A percentile compares a stretch with the other conserved stretches of the same genome.
Evolutionary conservation across 2,113 vertebrate genomes (phyloP).

Genomic region (Telmatochromis sp.): DNA sequence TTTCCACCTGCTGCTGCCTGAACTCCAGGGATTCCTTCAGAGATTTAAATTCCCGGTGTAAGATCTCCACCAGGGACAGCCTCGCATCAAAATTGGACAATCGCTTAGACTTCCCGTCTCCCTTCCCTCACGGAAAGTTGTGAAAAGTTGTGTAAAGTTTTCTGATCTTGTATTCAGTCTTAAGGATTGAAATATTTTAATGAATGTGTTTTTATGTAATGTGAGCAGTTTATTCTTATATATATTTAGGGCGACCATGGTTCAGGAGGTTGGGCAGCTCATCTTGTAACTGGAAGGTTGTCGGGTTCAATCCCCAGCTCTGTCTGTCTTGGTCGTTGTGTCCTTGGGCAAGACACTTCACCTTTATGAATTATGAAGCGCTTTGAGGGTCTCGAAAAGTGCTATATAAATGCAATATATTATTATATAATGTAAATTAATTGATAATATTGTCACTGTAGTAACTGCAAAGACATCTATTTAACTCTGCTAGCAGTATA

Average conservation of each 20-base stretch:
- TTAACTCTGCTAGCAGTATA: no score
- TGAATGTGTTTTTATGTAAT: not conserved
- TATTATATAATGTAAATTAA: not conserved
- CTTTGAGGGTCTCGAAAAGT: not conserved
- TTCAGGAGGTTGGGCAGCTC: not conserved
- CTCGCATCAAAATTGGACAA: no score
- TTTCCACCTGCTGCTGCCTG: no score
- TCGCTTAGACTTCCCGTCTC: not conserved
- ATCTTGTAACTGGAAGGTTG: not conserved
- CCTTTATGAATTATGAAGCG: no score
- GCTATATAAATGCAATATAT: not conserved
- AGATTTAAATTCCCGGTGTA: no score
- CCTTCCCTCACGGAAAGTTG: not conserved
- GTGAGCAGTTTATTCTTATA: not conserved
- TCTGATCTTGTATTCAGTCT: not conserved
- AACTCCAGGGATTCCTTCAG: no score
- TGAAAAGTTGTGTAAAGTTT: not conserved
- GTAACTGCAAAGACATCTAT: not conserved
- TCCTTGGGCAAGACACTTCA: not conserved
- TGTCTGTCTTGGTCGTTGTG: not conserved
- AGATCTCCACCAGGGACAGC: no score
- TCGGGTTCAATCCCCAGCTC: not conserved
- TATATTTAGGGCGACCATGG: not conserved
- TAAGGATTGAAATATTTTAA: not conserved
- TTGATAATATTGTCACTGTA: not conserved